phyloP scores from a whole-genome alignment of 2,113 vertebrate genomes.

The Zapus hudsonius region DNA sequence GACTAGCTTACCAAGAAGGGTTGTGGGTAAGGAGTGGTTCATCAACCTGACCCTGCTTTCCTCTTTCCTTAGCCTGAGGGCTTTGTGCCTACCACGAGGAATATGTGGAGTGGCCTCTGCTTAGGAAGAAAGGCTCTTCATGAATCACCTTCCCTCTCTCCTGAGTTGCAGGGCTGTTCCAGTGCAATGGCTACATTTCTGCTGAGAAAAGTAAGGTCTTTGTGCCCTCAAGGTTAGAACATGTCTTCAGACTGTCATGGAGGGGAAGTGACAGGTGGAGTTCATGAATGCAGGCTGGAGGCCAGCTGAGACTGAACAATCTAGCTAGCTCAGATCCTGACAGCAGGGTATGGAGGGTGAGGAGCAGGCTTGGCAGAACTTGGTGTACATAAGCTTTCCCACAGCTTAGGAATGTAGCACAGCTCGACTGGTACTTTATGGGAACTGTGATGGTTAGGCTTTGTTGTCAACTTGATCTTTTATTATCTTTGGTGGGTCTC shows the following conservation, averaged over 20 bases:
- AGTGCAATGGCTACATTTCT: conserved; percentile 46
- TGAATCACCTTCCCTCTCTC: conserved; percentile 42
- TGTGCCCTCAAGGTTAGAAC: conserved; percentile 57
- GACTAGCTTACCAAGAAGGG: background rate
- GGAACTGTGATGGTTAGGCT: too few relatives aligned
- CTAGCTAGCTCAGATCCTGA: conserved; percentile 47
- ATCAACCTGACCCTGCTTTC: background rate
- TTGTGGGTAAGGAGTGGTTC: fast-evolving
- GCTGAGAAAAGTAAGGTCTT: conserved; percentile 73
- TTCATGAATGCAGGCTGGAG: conserved; percentile 37
- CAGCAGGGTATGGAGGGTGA: too few relatives aligned
- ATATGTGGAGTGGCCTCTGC: conserved; percentile 16
- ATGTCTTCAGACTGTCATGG: background rate
- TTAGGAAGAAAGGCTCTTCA: conserved; percentile 55
- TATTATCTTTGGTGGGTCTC: too few relatives aligned
- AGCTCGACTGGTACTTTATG: background rate
- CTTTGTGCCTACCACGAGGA: background rate
- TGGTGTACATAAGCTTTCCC: background rate
- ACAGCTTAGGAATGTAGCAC: background rate
- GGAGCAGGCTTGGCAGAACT: conserved; percentile 30
- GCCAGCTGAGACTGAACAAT: conserved; percentile 66
- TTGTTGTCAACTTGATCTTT: too few relatives aligned
- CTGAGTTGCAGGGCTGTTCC: background rate
- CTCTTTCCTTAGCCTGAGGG: background rate
- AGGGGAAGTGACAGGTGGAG: too few relatives aligned